Conservation (phyloP, 2,113 vertebrate species). For the mouse (Mus musculus) region DNA sequence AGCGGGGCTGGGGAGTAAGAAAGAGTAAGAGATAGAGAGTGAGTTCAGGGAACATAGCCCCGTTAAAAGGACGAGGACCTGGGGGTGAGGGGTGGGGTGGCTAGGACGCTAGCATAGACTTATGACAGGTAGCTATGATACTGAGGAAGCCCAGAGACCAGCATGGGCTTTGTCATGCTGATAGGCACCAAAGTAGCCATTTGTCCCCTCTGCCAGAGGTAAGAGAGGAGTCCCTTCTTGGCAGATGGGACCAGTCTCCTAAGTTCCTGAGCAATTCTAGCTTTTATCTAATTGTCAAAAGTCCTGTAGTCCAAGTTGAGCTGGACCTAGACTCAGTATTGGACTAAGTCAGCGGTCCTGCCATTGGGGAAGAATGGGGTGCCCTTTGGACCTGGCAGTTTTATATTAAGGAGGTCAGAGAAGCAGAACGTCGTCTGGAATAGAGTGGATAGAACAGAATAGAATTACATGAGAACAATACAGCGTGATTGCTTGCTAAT, state of each 20-base stretch:
- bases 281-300: not conserved
- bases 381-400: not conserved
- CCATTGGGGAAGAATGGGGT: too few species aligned
- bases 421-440: not conserved
- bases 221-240: not conserved
- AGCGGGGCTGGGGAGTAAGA: not conserved
- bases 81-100: not conserved
- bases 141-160: not conserved
- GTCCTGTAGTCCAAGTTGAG: not conserved
- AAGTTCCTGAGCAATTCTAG: not conserved
- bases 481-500: not conserved
- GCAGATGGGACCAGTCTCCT: not conserved
- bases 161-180: not conserved
- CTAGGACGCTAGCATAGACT: not conserved
- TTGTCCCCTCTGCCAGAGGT: not conserved
- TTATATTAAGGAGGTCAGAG: not conserved
- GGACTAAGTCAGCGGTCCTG: not conserved
- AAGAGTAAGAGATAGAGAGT: too few species aligned
- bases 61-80: not conserved
- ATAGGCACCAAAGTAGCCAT: not conserved
- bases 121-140: not conserved
- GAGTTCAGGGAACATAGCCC: not conserved
- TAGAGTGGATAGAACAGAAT: too few species aligned
- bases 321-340: not conserved
- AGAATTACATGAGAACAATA: not conserved